A percentile compares a stretch with the other conserved stretches of the same genome.
These are phyloP conservation scores for Euthynnus affinis DNA, from an alignment of 2,797 vertebrate genomes.

Conservation along the genomic window DNA sequence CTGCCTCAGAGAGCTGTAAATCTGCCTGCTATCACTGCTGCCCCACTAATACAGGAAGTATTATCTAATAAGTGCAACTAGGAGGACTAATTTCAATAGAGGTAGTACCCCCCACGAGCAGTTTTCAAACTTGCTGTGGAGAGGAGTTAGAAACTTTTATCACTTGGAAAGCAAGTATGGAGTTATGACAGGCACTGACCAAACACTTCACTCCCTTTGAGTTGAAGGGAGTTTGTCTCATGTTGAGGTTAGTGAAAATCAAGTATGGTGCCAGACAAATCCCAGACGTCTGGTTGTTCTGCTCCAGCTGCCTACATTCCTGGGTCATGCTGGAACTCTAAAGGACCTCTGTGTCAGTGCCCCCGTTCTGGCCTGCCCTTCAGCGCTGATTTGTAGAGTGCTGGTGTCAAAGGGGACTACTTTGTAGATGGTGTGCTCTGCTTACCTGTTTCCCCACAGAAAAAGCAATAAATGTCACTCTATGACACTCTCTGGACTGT, in stretches of 20 bases:
- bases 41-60: constrained; percentile 86
- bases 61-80: constrained; percentile 86
- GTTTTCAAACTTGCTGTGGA: constrained; percentile 16
- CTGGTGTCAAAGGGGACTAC: constrained; percentile 86
- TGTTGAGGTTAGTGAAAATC: constrained; percentile 67
- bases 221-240: constrained; percentile 51
- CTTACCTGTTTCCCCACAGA: constrained; percentile 84
- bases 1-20: constrained; percentile 88
- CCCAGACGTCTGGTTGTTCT: constrained; percentile 79
- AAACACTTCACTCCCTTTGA: constrained; percentile 43
- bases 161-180: constrained; percentile 25
- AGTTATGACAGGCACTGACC: constrained; percentile 42
- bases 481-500: constrained; percentile 82
- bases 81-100: constrained; percentile 79
- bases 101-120: constrained; percentile 68
- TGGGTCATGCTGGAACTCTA: constrained; percentile 72
- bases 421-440: constrained; percentile 86
- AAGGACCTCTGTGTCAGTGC: constrained; percentile 81
- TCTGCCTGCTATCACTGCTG: constrained; percentile 82
- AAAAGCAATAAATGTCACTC: constrained; percentile 82
- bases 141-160: constrained; percentile 54
- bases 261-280: constrained; percentile 77
- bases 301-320: constrained; percentile 79
- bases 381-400: constrained; percentile 88
- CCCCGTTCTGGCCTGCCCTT: constrained; percentile 74